Conservation (phyloP, 2,888 invertebrate species). For the Sphaerophoria taeniata region DNA sequence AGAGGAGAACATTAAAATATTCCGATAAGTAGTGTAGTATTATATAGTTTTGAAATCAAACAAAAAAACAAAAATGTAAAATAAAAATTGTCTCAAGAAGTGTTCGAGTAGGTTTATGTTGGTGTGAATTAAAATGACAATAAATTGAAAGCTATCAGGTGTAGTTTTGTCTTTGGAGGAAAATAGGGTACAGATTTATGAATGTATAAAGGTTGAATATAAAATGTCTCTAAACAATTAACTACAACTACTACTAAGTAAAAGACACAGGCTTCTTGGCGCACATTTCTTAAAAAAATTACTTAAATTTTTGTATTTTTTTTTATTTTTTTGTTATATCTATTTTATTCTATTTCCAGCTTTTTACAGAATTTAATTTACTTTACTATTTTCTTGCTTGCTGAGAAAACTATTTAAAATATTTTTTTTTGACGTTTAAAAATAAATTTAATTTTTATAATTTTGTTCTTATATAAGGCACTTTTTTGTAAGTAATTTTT, state of each 20-base stretch:
- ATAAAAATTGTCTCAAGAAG: too few relatives aligned
- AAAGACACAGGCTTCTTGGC: constrained; percentile 76
- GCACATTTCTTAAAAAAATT: constrained; percentile 72
- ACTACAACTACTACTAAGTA: constrained; percentile 77
- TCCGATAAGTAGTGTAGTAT: neutral
- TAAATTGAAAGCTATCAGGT: constrained; percentile 68
- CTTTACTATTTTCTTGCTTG: constrained; percentile 7
- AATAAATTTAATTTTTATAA: constrained; percentile 15
- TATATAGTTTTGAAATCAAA: too few relatives aligned
- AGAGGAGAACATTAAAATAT: constrained; percentile 61
- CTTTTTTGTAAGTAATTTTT: constrained; percentile 59
- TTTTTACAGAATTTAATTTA: constrained; percentile 66
- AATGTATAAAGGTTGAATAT: too few relatives aligned
- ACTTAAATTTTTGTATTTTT: constrained; percentile 53
- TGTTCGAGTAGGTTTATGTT: constrained; percentile 59
- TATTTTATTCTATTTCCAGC: constrained; percentile 66
- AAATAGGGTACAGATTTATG: constrained; percentile 55
- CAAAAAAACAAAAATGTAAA: too few relatives aligned
- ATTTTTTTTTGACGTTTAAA: constrained; percentile 14
- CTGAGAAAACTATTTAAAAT: constrained; percentile 23
- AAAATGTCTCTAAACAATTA: constrained; percentile 68
- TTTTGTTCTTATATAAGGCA: constrained; percentile 60
- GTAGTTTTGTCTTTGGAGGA: constrained; percentile 65
- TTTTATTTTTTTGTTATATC: constrained; percentile 5
- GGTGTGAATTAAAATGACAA: constrained; percentile 25